These are phyloP conservation scores for Lithobates sylvaticus DNA, from an alignment of 2,797 vertebrate species.

Conservation along the genomic window DNA sequence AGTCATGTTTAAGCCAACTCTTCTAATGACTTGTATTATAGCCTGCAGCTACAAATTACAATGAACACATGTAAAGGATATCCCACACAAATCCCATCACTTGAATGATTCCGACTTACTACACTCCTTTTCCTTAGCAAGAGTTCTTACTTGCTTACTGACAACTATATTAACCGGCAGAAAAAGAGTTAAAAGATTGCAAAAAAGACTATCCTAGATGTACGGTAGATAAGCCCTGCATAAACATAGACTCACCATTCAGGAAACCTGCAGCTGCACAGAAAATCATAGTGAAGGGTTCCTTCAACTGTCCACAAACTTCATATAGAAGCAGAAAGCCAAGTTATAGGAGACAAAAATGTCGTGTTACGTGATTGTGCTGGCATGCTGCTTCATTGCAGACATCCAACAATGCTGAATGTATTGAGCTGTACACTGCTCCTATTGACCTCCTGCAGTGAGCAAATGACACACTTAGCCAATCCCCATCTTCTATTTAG, in stretches of 20 bases:
- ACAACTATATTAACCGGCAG: not conserved
- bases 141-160: too few relatives aligned
- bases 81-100: constrained; percentile 13
- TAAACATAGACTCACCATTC: constrained; percentile 16
- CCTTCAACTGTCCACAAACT: not conserved
- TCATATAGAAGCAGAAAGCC: not conserved
- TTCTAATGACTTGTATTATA: constrained; percentile 1
- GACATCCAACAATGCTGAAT: constrained; percentile 36
- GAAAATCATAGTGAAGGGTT: constrained; percentile 35
- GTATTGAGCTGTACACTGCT: constrained; percentile 30
- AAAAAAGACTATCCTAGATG: not conserved
- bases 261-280: constrained; percentile 10
- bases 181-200: constrained; percentile 28
- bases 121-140: not conserved
- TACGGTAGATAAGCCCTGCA: not conserved
- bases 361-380: constrained; percentile 7
- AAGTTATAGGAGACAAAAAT: not conserved
- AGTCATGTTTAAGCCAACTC: constrained; percentile 10
- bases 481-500: not conserved
- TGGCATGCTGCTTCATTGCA: constrained; percentile 1
- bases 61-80: constrained; percentile 14
- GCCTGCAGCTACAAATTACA: constrained; percentile 33
- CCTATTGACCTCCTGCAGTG: constrained; percentile 29
- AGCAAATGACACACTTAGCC: constrained; percentile 18
- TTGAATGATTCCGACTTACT: not conserved